Evolutionary conservation across 2,888 invertebrate species (phyloP).

Genomic region (Lapara coniferarum): DNA sequence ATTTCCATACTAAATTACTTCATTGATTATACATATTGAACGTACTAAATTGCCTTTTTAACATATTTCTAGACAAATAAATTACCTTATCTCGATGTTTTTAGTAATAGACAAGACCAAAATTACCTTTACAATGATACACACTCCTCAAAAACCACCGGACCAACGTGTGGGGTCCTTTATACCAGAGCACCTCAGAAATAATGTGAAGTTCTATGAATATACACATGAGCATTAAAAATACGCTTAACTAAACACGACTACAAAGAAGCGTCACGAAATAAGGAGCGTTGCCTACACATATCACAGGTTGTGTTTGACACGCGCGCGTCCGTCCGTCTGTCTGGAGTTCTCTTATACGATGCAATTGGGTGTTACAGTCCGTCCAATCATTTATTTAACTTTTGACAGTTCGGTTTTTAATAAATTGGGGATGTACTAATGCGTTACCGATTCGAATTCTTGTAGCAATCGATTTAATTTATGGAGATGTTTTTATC

Average conservation of each 20-base stretch:
- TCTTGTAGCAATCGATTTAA: no score
- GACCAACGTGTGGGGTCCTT: no score
- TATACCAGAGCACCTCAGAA: background rate
- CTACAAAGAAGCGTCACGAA: slow-evolving; percentile 36
- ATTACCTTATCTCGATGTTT: slow-evolving; percentile 14
- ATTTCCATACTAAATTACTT: background rate
- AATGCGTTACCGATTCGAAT: no score
- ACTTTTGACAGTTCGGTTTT: no score
- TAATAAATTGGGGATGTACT: no score
- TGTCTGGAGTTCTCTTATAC: slow-evolving; percentile 21
- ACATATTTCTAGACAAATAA: background rate
- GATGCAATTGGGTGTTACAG: no score
- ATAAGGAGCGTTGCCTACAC: slow-evolving; percentile 53
- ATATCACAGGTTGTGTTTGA: slow-evolving; percentile 69
- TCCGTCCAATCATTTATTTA: no score
- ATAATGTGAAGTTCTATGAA: background rate
- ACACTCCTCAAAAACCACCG: no score
- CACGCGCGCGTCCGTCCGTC: slow-evolving; percentile 33
- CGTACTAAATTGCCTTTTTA: background rate
- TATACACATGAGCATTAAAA: slow-evolving; percentile 3
- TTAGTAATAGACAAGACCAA: background rate
- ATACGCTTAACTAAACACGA: slow-evolving; percentile 21
- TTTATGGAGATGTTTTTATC: no score
- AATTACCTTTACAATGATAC: background rate
- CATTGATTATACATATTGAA: background rate